Percentiles rank a stretch among this genome's conserved stretches.
phyloP scores from a whole-genome alignment of 2,888 invertebrate species.

The Dione juno region DNA sequence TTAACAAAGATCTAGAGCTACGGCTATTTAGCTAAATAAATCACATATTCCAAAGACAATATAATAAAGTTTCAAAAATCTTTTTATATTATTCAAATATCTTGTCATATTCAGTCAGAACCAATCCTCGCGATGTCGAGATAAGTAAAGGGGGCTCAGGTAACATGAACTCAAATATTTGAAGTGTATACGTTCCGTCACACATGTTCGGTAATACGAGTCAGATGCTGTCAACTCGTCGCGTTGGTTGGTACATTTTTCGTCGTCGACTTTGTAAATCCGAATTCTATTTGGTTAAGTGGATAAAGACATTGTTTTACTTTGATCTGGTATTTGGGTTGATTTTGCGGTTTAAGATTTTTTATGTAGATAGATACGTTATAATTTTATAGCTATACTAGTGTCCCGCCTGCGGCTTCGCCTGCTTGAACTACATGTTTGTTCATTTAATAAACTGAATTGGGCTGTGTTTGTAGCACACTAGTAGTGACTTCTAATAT shows the following conservation, averaged over 20 bases:
- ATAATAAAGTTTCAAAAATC: too few species aligned
- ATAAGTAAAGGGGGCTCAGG: constrained; percentile 33
- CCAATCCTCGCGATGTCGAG: constrained; percentile 6
- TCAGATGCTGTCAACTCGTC: neutral
- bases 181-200: constrained; percentile 28
- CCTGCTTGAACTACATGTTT: too few species aligned
- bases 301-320: constrained; percentile 12
- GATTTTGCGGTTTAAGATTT: neutral
- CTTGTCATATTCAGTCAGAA: neutral
- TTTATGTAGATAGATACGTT: too few species aligned
- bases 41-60: neutral
- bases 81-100: neutral
- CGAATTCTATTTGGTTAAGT: constrained; percentile 5
- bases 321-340: neutral
- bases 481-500: too few species aligned
- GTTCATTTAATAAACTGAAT: too few species aligned
- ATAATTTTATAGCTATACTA: too few species aligned
- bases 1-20: too few species aligned
- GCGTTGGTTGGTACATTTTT: constrained; percentile 12
- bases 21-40: neutral
- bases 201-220: constrained; percentile 27
- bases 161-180: constrained; percentile 35
- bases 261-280: constrained; percentile 10
- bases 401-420: too few species aligned
- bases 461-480: too few species aligned